Base-by-base conservation (phyloP, 1,140 invertebrate genomes). In the Spodoptera litura region DNA sequence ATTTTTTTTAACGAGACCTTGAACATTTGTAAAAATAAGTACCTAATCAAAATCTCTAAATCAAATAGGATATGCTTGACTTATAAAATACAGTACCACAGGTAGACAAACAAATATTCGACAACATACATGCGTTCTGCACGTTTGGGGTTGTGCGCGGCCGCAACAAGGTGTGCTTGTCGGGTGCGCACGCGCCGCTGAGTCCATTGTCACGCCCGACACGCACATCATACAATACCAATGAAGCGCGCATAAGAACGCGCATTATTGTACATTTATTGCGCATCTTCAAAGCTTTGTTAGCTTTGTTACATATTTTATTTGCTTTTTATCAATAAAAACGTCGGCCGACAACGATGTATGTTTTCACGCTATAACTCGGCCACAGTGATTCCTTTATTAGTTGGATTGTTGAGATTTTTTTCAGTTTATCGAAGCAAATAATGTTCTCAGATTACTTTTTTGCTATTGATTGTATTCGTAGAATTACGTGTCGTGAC, bases 181-280 rank as follows among this genome's bases (percentile, higher is more conserved):
- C 75, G 79, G 73, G 78, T 83, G 88, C 89, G 90, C 91, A 91
- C 90, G 90, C 90, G 90, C 81, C 88, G 85, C 72, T 85, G 84
- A 75, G 56, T 84, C 85, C 85, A 89, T 93, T 93, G 88, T 91
- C 85, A 81, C 84, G 74, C 84, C 64, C 87, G 87, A 88, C 89
- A 89, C 90, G 90, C 87, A 81, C 84, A 83, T 88, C 86, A 84
- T 80, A 66, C 83, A 61, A 83, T 79, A 80, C 82, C 83, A 84
- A 80, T 78, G 80, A 82, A 82, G 85, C 85, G 83, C 84, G 82
- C 86, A 87, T 84, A 84, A 91, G 83, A 87, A 90, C 81, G 25
- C 87, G 80, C 89, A 85, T 93, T 91, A 94, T 91, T 92, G 86
- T 88, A 85, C 91, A 91, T 91, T 93, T 93, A 93, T 94, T 92